A percentile compares a stretch with the other conserved stretches of the same genome.
phyloP scores from a whole-genome alignment of 2,797 vertebrate species.

The Carcharodon carcharias region DNA sequence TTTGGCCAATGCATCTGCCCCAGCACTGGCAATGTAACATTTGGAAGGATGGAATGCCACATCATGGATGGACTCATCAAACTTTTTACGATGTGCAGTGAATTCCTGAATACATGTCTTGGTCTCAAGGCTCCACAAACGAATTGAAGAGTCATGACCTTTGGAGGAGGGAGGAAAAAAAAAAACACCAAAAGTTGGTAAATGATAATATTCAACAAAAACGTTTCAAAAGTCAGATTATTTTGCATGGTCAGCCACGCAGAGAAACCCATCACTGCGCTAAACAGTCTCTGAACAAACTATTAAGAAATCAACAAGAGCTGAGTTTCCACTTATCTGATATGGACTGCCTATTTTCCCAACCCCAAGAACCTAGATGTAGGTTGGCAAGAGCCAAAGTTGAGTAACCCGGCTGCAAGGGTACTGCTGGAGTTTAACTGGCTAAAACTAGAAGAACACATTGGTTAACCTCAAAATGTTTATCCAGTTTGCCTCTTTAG shows the following conservation, averaged over 20 bases:
- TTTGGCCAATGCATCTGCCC: slow-evolving; percentile 92
- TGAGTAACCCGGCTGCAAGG: neutral
- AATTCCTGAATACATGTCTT: slow-evolving; percentile 99
- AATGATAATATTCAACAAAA: neutral
- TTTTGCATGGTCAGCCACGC: neutral
- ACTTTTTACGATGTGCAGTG: slow-evolving; percentile 96
- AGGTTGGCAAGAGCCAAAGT: neutral
- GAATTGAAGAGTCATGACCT: slow-evolving; percentile 97
- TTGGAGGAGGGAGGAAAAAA: slow-evolving; percentile 40
- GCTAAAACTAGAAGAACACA: neutral
- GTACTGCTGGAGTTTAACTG: neutral
- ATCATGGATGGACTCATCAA: slow-evolving; percentile 92
- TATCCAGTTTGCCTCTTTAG: neutral
- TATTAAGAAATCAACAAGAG: neutral
- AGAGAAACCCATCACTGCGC: neutral
- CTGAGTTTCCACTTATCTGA: neutral
- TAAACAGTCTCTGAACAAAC: neutral
- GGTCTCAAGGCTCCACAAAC: slow-evolving; percentile 96
- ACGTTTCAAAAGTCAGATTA: neutral
- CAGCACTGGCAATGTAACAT: slow-evolving; percentile 95
- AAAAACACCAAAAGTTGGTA: neutral
- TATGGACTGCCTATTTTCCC: neutral
- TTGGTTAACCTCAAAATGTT: neutral
- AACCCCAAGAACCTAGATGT: neutral
- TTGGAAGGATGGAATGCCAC: slow-evolving; percentile 96